Evolutionary conservation across 64 coral and sea anemone genomes (phyloP).

Genomic region (Orbicella faveolata): DNA sequence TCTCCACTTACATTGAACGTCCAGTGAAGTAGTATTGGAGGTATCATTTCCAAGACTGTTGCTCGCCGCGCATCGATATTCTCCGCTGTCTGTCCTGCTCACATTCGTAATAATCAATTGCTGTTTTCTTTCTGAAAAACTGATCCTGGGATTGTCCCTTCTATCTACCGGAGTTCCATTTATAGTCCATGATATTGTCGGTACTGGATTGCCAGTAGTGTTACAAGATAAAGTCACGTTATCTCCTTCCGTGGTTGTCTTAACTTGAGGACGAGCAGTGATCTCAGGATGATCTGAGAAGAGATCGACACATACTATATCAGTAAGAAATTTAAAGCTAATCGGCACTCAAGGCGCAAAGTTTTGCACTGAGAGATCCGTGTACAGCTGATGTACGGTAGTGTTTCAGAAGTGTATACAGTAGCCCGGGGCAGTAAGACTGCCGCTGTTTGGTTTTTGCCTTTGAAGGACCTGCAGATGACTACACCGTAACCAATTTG

Average conservation of each 20-base stretch:
- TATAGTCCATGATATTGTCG: constrained; percentile 26
- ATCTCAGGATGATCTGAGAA: constrained; percentile 1
- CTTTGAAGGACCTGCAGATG: no score
- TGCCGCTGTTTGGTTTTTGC: no score
- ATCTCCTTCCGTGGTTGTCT: neutral
- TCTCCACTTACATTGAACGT: neutral
- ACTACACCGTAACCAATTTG: no score
- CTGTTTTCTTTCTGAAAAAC: neutral
- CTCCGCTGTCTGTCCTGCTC: neutral
- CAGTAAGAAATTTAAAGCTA: no score
- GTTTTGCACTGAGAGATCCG: no score
- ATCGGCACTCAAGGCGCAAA: no score
- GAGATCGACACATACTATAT: no score
- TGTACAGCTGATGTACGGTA: no score
- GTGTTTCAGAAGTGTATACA: no score
- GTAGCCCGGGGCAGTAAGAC: no score
- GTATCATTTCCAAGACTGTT: neutral
- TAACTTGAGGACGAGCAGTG: neutral
- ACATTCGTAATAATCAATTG: neutral
- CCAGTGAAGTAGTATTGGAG: neutral
- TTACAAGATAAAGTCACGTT: constrained; percentile 31
- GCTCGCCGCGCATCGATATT: neutral
- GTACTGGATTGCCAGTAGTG: constrained; percentile 7
- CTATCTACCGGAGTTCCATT: neutral
- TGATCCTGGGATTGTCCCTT: neutral